phyloP scores from a whole-genome alignment of 2,888 invertebrate species.

The Scaptomyza parva region DNA sequence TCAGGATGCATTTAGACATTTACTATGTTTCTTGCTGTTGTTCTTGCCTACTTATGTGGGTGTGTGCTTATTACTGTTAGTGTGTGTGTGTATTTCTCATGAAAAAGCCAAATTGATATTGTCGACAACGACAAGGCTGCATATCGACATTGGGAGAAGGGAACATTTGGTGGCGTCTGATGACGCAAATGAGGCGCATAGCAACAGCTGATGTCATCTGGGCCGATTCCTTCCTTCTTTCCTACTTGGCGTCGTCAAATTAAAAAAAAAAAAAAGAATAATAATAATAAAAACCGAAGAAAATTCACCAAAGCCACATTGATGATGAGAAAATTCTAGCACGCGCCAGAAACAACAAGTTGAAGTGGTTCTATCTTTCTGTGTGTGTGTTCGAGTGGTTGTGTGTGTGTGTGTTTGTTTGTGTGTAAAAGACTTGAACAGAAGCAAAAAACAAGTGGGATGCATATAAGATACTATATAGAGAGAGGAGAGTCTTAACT shows the following conservation, averaged over 20 bases:
- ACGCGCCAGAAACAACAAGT: constrained; percentile 45
- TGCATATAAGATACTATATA: no score
- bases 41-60: background rate
- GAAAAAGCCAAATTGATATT: constrained; percentile 41
- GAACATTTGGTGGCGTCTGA: constrained; percentile 23
- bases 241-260: constrained; percentile 46
- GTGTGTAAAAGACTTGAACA: background rate
- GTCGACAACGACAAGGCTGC: constrained; percentile 1
- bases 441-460: background rate
- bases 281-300: no score
- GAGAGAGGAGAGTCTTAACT: background rate
- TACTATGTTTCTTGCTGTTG: background rate
- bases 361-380: constrained; percentile 4
- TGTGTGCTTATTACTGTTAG: background rate
- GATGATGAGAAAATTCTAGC: constrained; percentile 72
- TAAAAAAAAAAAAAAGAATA: constrained; percentile 44
- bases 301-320: constrained; percentile 64
- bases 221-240: constrained; percentile 26
- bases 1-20: constrained; percentile 10
- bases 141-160: background rate
- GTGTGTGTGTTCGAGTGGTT: constrained; percentile 9
- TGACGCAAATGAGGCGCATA: constrained; percentile 65
- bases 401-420: background rate
- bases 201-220: constrained; percentile 60
- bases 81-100: constrained; percentile 18